These are phyloP conservation scores for Micromussa lordhowensis DNA, from an alignment of 92 coral and sea anemone species.

Conservation along the genomic window DNA sequence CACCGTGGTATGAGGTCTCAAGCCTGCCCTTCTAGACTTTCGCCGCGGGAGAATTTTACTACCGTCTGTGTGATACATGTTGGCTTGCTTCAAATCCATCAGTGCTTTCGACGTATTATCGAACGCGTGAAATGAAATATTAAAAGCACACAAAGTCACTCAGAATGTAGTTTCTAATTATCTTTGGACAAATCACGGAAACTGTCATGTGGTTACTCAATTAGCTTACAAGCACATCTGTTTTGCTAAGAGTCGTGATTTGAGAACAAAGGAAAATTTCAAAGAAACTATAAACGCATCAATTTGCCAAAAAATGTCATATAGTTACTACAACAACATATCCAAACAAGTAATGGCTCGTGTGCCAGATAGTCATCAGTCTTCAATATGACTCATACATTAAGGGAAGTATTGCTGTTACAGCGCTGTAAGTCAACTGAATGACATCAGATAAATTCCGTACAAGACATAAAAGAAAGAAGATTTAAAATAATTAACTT, in stretches of 20 bases:
- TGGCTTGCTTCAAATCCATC: neutral
- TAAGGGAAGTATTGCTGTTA: no score
- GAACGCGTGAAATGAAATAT: slow-evolving; percentile 45
- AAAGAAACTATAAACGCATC: neutral
- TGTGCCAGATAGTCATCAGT: no score
- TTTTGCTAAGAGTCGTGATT: slow-evolving; percentile 8
- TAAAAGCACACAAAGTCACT: slow-evolving; percentile 7
- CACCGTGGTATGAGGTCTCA: neutral
- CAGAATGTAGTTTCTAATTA: neutral
- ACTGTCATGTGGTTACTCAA: neutral
- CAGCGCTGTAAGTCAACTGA: no score
- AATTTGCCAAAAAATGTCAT: neutral
- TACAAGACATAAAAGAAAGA: no score
- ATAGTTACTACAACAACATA: neutral
- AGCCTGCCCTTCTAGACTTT: slow-evolving; percentile 14
- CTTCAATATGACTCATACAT: no score
- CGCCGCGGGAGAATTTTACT: slow-evolving; percentile 33
- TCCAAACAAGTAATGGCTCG: neutral
- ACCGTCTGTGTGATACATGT: slow-evolving; percentile 36
- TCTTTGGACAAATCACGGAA: neutral
- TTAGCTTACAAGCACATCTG: slow-evolving; percentile 24
- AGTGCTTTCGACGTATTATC: neutral
- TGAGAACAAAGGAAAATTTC: neutral
- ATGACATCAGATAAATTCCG: no score
- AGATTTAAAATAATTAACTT: no score